Evolutionary conservation across 2,888 invertebrate genomes (phyloP).

Genomic region (Brenthis hecate): DNA sequence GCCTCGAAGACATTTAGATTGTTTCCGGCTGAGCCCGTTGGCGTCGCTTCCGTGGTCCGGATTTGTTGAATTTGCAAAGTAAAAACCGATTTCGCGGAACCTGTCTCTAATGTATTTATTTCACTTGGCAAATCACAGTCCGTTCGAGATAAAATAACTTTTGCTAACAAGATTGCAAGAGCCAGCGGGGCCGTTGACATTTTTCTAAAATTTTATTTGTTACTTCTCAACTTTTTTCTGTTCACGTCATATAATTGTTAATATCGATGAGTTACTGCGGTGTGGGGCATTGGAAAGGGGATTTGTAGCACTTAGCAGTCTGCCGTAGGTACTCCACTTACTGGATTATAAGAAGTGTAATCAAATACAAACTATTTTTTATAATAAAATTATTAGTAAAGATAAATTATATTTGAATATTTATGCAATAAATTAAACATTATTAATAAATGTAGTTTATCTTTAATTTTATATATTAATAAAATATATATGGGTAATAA

Average conservation of each 20-base stretch:
- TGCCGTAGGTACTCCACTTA: slow-evolving; percentile 68
- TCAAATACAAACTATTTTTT: slow-evolving; percentile 37
- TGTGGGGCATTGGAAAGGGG: slow-evolving; percentile 63
- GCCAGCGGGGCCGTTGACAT: slow-evolving; percentile 59
- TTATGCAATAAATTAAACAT: background rate
- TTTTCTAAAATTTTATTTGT: slow-evolving; percentile 38
- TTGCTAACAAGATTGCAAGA: slow-evolving; percentile 57
- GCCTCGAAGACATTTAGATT: slow-evolving; percentile 66
- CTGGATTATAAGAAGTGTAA: slow-evolving; percentile 64
- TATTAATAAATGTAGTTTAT: background rate
- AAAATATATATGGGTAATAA: background rate
- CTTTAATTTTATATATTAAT: background rate
- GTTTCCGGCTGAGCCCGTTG: slow-evolving; percentile 68
- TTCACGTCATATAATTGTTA: slow-evolving; percentile 47
- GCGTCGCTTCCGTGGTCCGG: slow-evolving; percentile 67
- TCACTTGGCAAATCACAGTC: slow-evolving; percentile 48
- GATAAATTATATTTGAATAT: background rate
- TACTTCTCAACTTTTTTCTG: slow-evolving; percentile 30
- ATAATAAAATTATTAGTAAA: slow-evolving; percentile 8
- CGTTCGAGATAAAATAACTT: slow-evolving; percentile 55
- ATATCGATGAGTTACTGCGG: slow-evolving; percentile 57
- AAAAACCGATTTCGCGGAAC: slow-evolving; percentile 52
- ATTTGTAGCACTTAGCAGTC: slow-evolving; percentile 81
- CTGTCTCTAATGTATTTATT: slow-evolving; percentile 55
- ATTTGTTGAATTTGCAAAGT: slow-evolving; percentile 64